Evolutionary conservation across 2,113 vertebrate species (phyloP).

Genomic region (Poecile atricapillus): DNA sequence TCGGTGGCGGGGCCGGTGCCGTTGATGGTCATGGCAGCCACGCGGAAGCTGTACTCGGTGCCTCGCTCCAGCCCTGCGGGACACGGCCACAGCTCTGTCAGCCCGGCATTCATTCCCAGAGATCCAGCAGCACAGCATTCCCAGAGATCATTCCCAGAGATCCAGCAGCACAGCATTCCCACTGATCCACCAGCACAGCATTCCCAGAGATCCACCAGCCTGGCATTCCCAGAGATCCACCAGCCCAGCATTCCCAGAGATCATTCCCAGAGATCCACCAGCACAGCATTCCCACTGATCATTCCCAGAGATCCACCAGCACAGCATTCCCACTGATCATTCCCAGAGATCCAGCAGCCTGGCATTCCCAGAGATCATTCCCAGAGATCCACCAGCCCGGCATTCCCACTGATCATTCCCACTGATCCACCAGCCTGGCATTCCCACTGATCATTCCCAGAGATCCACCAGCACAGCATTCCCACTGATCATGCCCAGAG

Average conservation of each 20-base stretch:
- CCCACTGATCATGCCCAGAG: too few relatives aligned
- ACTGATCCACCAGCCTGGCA: too few relatives aligned
- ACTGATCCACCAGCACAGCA: not conserved
- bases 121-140: not conserved
- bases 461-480: too few relatives aligned
- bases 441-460: too few relatives aligned
- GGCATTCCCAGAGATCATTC: not conserved
- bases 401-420: not conserved
- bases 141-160: not conserved
- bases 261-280: not conserved
- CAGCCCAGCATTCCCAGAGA: fast-evolving
- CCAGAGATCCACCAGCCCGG: not conserved
- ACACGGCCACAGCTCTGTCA: not conserved
- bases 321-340: not conserved
- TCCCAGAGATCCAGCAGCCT: not conserved
- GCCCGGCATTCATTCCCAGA: not conserved
- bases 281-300: not conserved
- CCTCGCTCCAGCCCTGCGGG: conserved; percentile 87
- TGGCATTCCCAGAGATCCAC: not conserved
- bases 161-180: not conserved
- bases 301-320: not conserved
- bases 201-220: not conserved
- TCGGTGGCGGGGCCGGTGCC: conserved; percentile 91
- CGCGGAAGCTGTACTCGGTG: conserved; percentile 91
- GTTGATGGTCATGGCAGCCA: conserved; percentile 89